Percentiles rank a stretch among this genome's conserved stretches.
These are phyloP conservation scores for Choristoneura rosaceana DNA, from an alignment of 2,888 invertebrate genomes.

Conservation along the genomic window DNA sequence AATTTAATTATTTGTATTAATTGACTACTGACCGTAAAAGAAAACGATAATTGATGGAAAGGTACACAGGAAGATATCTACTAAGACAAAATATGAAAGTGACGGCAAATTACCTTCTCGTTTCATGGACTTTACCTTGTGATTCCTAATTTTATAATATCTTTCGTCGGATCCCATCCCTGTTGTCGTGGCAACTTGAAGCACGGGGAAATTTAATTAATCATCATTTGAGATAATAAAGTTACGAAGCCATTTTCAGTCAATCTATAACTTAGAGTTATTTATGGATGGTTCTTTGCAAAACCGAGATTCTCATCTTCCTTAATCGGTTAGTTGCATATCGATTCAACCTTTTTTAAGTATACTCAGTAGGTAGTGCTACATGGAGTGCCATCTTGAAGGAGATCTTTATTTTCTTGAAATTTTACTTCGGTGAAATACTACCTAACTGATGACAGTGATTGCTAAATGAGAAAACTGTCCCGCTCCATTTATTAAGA, in stretches of 20 bases:
- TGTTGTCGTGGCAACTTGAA: constrained; percentile 6
- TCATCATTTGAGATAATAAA: constrained; percentile 31
- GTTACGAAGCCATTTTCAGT: constrained; percentile 21
- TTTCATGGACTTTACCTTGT: not conserved
- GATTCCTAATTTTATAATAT: not conserved
- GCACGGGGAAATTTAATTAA: constrained; percentile 23
- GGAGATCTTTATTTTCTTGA: not conserved
- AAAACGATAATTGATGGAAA: not conserved
- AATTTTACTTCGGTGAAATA: not conserved
- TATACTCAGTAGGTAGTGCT: not conserved
- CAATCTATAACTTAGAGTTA: constrained; percentile 27
- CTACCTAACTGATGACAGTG: constrained; percentile 1
- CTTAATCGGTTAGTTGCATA: constrained; percentile 2
- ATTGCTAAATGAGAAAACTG: constrained; percentile 7
- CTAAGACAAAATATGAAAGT: not conserved
- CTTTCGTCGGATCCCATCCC: constrained; percentile 2
- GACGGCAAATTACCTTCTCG: not conserved
- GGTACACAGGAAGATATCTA: too few species aligned
- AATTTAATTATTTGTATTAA: too few species aligned
- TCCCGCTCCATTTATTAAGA: constrained; percentile 20
- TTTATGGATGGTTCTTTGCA: constrained; percentile 7
- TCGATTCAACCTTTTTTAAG: not conserved
- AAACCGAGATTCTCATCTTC: not conserved
- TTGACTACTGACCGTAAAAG: too few species aligned
- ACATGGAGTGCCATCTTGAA: not conserved